phyloP scores from a whole-genome alignment of 2,797 vertebrate species.

The Acanthornis magna region DNA sequence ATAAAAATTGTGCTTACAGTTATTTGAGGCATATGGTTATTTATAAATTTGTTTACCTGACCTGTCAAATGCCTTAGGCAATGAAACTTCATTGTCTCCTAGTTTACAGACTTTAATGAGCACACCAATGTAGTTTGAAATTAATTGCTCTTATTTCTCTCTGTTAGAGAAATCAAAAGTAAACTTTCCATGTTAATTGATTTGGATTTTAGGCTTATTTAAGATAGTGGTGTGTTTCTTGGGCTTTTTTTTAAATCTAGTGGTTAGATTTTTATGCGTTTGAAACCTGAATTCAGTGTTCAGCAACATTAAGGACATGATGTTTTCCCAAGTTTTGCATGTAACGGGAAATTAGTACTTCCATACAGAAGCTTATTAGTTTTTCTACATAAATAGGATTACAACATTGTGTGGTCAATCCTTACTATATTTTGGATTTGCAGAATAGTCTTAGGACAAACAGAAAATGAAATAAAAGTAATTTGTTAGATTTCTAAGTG shows the following conservation, averaged over 20 bases:
- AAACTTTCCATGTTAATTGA: background rate
- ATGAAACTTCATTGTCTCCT: background rate
- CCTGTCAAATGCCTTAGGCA: background rate
- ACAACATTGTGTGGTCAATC: background rate
- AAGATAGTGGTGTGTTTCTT: background rate
- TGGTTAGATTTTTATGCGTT: background rate
- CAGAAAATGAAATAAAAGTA: background rate
- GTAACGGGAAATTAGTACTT: background rate
- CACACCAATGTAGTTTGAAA: background rate
- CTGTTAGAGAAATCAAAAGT: background rate
- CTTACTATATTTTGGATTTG: background rate
- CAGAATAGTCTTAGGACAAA: background rate
- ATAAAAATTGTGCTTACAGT: background rate
- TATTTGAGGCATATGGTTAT: background rate
- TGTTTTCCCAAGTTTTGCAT: background rate
- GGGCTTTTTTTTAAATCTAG: background rate
- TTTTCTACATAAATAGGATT: background rate
- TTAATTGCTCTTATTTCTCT: background rate
- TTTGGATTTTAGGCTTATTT: background rate
- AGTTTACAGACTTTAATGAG: background rate
- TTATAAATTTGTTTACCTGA: background rate
- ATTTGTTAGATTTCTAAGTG: background rate
- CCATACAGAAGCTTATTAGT: background rate
- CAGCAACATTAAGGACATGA: accelerated
- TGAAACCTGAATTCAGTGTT: background rate